Percentiles rank a stretch among this genome's conserved stretches.
Conservation (phyloP, 2,797 vertebrate species). For the Phylloscopus collybita region DNA sequence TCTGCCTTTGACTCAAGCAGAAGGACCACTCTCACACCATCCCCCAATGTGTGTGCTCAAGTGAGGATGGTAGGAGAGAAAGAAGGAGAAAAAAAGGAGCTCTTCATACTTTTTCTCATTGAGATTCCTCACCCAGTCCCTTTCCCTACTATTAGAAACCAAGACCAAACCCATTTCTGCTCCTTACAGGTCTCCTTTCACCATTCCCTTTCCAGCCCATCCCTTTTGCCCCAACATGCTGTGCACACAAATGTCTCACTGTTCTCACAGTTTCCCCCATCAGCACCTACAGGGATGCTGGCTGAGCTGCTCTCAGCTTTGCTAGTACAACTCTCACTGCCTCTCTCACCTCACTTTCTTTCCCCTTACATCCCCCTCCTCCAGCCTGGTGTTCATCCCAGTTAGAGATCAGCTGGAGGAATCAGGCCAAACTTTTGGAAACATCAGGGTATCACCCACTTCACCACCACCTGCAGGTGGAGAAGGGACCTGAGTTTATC, state of each 20-base stretch:
- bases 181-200: not conserved
- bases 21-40: not conserved
- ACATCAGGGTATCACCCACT: not conserved
- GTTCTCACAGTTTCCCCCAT: too few species aligned
- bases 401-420: not conserved
- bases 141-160: not conserved
- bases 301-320: too few species aligned
- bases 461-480: not conserved
- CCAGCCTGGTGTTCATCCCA: too few species aligned
- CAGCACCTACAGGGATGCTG: too few species aligned
- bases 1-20: not conserved
- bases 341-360: too few species aligned
- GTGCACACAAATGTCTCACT: too few species aligned
- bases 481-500: not conserved
- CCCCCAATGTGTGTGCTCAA: not conserved
- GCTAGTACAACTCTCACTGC: too few species aligned
- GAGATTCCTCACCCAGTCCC: not conserved
- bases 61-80: not conserved
- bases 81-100: not conserved
- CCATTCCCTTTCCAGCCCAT: not conserved
- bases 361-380: too few species aligned
- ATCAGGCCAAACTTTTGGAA: not conserved
- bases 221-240: too few species aligned
- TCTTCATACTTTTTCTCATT: not conserved
- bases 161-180: not conserved